Conservation (phyloP, 2,888 invertebrate species). For the Zhengitettix transpicula region DNA sequence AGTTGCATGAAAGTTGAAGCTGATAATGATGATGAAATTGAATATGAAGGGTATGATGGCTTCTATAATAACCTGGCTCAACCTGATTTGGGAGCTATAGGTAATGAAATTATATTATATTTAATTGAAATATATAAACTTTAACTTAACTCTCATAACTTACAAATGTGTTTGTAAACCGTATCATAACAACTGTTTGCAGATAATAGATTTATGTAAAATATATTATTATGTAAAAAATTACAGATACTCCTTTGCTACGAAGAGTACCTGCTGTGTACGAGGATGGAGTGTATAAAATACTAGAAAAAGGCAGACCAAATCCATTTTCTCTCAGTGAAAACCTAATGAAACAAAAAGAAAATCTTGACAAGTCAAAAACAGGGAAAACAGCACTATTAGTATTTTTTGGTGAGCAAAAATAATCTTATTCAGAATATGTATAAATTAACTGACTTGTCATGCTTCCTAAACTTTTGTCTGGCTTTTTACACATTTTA, state of each 20-base stretch:
- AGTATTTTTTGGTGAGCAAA: slow-evolving; percentile 35
- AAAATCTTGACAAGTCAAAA: slow-evolving; percentile 24
- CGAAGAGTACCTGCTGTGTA: slow-evolving; percentile 36
- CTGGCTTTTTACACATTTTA: no score
- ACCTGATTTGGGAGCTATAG: slow-evolving; percentile 24
- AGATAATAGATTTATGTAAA: no score
- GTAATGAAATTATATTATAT: background rate
- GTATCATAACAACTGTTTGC: no score
- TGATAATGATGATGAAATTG: slow-evolving; percentile 10
- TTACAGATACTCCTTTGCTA: slow-evolving; percentile 32
- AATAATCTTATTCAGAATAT: background rate
- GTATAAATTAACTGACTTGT: no score
- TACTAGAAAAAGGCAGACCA: slow-evolving; percentile 30
- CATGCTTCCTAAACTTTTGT: no score
- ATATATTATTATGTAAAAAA: background rate
- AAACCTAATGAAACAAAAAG: slow-evolving; percentile 26
- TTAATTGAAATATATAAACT: no score
- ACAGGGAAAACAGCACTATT: slow-evolving; percentile 36
- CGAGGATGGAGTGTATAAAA: slow-evolving; percentile 36
- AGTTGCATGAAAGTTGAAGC: background rate
- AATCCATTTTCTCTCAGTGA: slow-evolving; percentile 35
- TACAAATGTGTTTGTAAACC: no score
- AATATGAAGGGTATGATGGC: slow-evolving; percentile 27
- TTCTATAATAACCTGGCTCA: slow-evolving; percentile 26
- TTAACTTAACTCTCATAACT: no score